Percentiles rank a stretch among this genome's conserved stretches.
Evolutionary conservation across 2,888 invertebrate species (phyloP).

Genomic region (Eulithis prunata): DNA sequence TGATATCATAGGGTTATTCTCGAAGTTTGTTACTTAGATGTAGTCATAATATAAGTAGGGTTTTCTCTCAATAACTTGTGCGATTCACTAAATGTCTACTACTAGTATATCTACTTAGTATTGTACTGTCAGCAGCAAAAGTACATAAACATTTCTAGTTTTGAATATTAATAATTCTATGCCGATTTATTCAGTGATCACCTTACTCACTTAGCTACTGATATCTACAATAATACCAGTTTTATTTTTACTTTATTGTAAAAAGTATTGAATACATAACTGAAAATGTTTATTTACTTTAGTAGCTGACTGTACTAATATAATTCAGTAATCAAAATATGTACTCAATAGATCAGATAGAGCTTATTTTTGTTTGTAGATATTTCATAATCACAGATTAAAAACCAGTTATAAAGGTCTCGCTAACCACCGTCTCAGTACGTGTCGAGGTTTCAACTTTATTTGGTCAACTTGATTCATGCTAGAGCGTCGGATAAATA

Average conservation of each 20-base stretch:
- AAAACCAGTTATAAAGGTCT: not conserved
- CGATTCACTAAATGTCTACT: not conserved
- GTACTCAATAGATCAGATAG: not conserved
- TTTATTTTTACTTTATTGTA: no score
- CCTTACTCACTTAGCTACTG: no score
- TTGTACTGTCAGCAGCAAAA: constrained; percentile 1
- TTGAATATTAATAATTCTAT: not conserved
- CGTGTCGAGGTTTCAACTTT: no score
- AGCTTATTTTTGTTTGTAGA: not conserved
- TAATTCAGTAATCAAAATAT: constrained; percentile 1
- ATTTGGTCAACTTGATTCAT: no score
- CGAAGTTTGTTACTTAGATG: constrained; percentile 49
- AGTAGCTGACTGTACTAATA: constrained; percentile 3
- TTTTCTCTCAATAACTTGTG: constrained; percentile 4
- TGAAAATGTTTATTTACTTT: not conserved
- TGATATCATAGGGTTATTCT: constrained; percentile 59
- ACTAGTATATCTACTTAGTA: not conserved
- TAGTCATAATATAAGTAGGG: constrained; percentile 43
- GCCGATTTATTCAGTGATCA: no score
- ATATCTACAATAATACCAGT: no score
- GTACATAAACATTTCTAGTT: not conserved
- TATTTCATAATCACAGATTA: not conserved
- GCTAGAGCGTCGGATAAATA: no score
- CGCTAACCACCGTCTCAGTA: no score
- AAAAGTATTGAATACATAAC: no score